A percentile compares a stretch with the other conserved stretches of the same genome.
phyloP scores from a whole-genome alignment of 2,888 invertebrate species.

The Podabrus alpinus region DNA sequence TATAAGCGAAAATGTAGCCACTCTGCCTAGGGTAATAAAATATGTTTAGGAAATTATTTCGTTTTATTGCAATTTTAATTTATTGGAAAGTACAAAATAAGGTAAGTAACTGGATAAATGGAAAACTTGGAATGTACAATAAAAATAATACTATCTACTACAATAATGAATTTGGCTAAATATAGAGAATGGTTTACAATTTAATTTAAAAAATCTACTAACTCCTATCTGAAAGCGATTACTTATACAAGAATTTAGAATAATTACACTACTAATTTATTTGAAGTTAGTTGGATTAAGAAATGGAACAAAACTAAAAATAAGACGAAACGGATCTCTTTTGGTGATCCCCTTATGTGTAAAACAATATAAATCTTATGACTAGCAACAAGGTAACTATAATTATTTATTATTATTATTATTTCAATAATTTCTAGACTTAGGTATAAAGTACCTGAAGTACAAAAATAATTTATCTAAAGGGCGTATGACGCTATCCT shows the following conservation, averaged over 20 bases:
- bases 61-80: not conserved
- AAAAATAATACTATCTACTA: not conserved
- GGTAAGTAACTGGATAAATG: not conserved
- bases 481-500: no score
- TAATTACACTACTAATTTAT: not conserved
- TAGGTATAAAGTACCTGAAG: not conserved
- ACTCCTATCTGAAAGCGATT: not conserved
- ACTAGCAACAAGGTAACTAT: not conserved
- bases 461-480: conserved; percentile 2
- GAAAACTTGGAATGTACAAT: not conserved
- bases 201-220: not conserved
- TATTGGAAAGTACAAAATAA: not conserved
- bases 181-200: not conserved
- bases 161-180: not conserved
- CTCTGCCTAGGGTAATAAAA: not conserved
- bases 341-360: not conserved
- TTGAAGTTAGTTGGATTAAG: not conserved
- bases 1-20: not conserved
- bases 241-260: not conserved
- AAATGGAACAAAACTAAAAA: not conserved
- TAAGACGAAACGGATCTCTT: no score
- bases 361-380: not conserved
- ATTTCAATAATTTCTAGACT: not conserved
- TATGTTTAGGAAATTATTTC: not conserved
- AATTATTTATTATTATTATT: not conserved